These are phyloP conservation scores for Notospermus geniculatus DNA, from an alignment of 1,140 invertebrate genomes.

Conservation along the genomic window DNA sequence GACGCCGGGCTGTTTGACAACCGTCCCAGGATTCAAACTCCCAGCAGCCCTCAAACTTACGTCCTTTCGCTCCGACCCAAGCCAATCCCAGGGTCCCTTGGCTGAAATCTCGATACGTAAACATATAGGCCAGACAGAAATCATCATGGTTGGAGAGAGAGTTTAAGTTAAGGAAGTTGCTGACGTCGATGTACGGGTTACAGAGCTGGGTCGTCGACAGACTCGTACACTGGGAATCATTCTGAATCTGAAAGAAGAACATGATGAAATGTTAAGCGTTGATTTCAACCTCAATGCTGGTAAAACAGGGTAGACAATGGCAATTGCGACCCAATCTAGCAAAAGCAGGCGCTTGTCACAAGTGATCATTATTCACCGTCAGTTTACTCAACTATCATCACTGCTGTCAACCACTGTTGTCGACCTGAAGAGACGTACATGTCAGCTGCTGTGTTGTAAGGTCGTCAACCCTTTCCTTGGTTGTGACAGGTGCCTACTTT, in stretches of 20 bases:
- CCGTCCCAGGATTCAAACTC: no score
- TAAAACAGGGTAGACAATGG: background rate
- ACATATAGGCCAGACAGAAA: conserved; percentile 98
- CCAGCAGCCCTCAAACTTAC: no score
- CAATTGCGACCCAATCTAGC: no score
- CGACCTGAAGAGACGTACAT: no score
- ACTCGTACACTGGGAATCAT: conserved; percentile 34
- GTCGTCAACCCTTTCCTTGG: no score
- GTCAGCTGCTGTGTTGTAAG: no score
- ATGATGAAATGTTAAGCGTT: conserved; percentile 8
- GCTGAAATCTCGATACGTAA: conserved; percentile 97
- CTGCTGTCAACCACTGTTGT: no score
- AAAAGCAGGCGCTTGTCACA: no score
- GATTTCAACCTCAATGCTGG: background rate
- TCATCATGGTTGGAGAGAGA: conserved; percentile 95
- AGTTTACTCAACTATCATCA: no score
- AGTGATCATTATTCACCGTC: no score
- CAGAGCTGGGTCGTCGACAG: conserved; percentile 71
- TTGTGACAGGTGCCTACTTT: no score
- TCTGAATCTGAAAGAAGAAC: background rate
- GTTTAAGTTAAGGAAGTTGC: conserved; percentile 97
- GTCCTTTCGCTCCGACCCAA: conserved; percentile 81
- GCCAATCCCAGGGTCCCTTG: conserved; percentile 94
- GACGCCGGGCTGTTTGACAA: no score
- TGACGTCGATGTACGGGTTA: conserved; percentile 96